Percentiles rank a stretch among this genome's conserved stretches.
These are phyloP conservation scores for Dryobota labecula DNA, from an alignment of 2,888 invertebrate genomes.

Conservation along the genomic window DNA sequence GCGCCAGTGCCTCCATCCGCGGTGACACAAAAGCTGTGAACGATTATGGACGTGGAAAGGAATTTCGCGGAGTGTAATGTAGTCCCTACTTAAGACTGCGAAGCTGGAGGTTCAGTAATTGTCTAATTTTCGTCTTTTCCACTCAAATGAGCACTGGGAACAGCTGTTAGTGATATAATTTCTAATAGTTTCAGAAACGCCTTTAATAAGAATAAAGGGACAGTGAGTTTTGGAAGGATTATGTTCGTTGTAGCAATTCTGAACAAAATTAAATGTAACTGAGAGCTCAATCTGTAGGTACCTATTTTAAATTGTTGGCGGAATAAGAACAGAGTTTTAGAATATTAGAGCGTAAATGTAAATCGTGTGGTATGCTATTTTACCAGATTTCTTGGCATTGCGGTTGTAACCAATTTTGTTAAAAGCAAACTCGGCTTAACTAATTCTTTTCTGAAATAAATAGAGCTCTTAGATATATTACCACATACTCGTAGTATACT, in stretches of 20 bases:
- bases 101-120: slow-evolving; percentile 63
- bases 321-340: not conserved
- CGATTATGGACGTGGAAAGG: slow-evolving; percentile 72
- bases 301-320: slow-evolving; percentile 19
- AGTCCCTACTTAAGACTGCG: slow-evolving; percentile 61
- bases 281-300: slow-evolving; percentile 31
- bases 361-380: slow-evolving; percentile 12
- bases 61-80: slow-evolving; percentile 67
- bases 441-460: not conserved
- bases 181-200: slow-evolving; percentile 58
- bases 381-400: slow-evolving; percentile 3
- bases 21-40: slow-evolving; percentile 72
- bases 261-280: slow-evolving; percentile 43
- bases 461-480: no score
- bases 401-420: not conserved
- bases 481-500: no score
- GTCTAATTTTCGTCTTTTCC: slow-evolving; percentile 69
- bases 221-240: slow-evolving; percentile 44
- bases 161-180: slow-evolving; percentile 57
- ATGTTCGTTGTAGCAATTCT: slow-evolving; percentile 37
- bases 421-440: not conserved
- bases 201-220: slow-evolving; percentile 48
- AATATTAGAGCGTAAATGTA: not conserved
- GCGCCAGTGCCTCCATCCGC: slow-evolving; percentile 67
- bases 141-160: slow-evolving; percentile 59